Percentiles rank a stretch among this genome's conserved stretches.
Evolutionary conservation across 2,888 invertebrate genomes (phyloP).

Genomic region (Limenitis camilla): DNA sequence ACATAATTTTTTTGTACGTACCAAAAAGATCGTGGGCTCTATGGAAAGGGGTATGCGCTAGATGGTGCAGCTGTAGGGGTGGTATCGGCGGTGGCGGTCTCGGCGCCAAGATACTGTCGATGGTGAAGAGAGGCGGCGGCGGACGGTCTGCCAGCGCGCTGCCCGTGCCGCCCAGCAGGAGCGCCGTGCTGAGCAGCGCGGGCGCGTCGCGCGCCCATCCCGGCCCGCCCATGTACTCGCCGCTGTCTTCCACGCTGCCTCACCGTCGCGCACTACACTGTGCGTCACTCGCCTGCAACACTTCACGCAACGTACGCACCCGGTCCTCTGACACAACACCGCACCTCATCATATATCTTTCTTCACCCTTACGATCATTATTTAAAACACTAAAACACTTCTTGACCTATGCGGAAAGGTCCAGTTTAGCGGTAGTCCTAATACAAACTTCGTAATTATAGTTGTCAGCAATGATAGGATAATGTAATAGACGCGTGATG

Average conservation of each 20-base stretch:
- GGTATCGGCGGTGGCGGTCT: conserved; percentile 76
- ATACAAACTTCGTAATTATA: conserved; percentile 11
- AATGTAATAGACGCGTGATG: conserved; percentile 51
- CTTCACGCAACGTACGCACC: conserved; percentile 15
- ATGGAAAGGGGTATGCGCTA: conserved; percentile 78
- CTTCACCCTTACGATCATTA: conserved; percentile 21
- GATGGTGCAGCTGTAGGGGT: conserved; percentile 74
- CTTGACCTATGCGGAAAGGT: not conserved
- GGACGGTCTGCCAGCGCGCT: conserved; percentile 58
- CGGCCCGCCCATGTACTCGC: conserved; percentile 51
- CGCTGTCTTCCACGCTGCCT: conserved; percentile 29
- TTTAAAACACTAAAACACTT: conserved; percentile 15
- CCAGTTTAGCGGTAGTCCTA: no score
- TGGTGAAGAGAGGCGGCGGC: conserved; percentile 82
- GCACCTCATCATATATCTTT: conserved; percentile 26
- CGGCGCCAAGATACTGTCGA: conserved; percentile 89
- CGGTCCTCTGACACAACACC: conserved; percentile 13
- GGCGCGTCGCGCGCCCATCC: conserved; percentile 62
- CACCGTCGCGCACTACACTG: conserved; percentile 7
- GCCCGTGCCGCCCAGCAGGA: conserved; percentile 62
- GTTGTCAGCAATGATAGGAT: conserved; percentile 33
- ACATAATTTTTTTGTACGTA: conserved; percentile 57
- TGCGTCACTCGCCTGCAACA: not conserved
- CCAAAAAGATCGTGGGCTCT: conserved; percentile 87
- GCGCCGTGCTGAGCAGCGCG: conserved; percentile 67